Evolutionary conservation across 2,797 vertebrate genomes (phyloP).

Genomic region (Catharus ustulatus): DNA sequence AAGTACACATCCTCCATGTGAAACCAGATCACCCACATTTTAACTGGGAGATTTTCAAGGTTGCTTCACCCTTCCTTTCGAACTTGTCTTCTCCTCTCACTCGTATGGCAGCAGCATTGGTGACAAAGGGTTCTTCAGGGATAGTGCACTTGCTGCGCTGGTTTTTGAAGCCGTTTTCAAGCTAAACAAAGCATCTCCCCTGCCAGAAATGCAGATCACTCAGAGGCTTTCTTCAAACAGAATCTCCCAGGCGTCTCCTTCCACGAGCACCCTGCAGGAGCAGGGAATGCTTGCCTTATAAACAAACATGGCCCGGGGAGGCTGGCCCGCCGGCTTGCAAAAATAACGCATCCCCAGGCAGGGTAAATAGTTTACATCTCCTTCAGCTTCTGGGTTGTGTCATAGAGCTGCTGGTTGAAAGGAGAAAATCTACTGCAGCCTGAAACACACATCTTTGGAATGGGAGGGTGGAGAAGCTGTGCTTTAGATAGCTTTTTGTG

Average conservation of each 20-base stretch:
- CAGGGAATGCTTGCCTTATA: constrained; percentile 3
- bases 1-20: background rate
- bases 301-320: constrained; percentile 16
- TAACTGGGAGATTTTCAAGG: background rate
- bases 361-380: constrained; percentile 70
- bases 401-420: constrained; percentile 25
- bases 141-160: background rate
- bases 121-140: background rate
- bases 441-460: background rate
- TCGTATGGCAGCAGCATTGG: background rate
- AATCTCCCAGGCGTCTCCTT: background rate
- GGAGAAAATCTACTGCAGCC: background rate
- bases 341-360: background rate
- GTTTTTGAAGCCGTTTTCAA: constrained; percentile 17
- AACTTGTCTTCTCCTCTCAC: background rate
- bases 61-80: background rate
- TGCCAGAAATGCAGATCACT: background rate
- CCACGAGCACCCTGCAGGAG: background rate
- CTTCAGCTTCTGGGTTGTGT: constrained; percentile 39
- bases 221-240: constrained; percentile 45
- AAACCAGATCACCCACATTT: background rate
- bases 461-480: background rate
- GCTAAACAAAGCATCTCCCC: constrained; percentile 25
- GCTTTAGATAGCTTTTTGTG: background rate
- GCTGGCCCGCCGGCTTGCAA: background rate